These are phyloP conservation scores for Acrossocheilus wenchowensis DNA, from an alignment of 2,797 vertebrate genomes.

Conservation along the genomic window DNA sequence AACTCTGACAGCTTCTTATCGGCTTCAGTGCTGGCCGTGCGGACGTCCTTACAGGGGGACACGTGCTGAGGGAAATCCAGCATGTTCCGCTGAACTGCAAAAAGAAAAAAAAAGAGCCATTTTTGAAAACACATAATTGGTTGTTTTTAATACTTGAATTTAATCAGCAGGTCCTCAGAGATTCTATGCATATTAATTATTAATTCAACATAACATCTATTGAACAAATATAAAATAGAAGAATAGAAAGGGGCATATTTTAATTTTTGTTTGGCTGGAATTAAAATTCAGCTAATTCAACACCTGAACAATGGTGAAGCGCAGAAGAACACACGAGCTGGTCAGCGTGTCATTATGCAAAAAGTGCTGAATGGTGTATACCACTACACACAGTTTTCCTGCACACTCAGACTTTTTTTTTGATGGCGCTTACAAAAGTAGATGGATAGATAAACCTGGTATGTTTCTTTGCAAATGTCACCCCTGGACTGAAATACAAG, in stretches of 20 bases:
- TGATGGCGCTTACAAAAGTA: conserved; percentile 62
- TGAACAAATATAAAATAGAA: not conserved
- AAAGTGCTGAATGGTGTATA: conserved; percentile 75
- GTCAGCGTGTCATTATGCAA: conserved; percentile 69
- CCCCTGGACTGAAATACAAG: not conserved
- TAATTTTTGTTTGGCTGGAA: not conserved
- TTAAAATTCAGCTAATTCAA: conserved; percentile 6
- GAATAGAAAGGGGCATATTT: not conserved
- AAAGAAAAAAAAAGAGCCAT: not conserved
- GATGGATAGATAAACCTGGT: not conserved
- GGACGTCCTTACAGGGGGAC: conserved; percentile 86
- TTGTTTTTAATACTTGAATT: not conserved
- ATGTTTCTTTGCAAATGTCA: conserved; percentile 3
- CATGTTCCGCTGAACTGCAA: conserved; percentile 89
- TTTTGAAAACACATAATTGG: not conserved
- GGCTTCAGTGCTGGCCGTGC: conserved; percentile 88
- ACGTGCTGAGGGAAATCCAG: conserved; percentile 97
- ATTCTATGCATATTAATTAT: not conserved
- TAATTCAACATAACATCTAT: not conserved
- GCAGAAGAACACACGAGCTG: conserved; percentile 49
- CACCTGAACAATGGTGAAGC: conserved; percentile 57
- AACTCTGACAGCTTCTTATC: conserved; percentile 95
- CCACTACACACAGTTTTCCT: conserved; percentile 60
- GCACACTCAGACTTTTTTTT: conserved; percentile 64
- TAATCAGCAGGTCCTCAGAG: not conserved